Conservation (phyloP, 2,113 vertebrate genomes). For the Solenodon paradoxus region DNA sequence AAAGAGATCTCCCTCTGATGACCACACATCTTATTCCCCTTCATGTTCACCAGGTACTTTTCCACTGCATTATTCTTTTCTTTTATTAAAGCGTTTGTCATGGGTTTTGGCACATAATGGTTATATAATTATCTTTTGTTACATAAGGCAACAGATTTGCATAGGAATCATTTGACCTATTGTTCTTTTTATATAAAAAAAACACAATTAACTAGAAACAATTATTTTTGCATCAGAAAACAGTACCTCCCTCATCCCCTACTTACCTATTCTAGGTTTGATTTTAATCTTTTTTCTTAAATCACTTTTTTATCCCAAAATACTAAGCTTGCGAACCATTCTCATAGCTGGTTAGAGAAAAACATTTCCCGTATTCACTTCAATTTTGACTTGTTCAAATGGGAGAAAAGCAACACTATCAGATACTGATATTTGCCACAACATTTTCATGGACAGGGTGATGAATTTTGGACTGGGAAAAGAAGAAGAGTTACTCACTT, state of each 20-base stretch:
- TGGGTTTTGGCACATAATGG: background rate
- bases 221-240: background rate
- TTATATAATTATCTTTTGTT: background rate
- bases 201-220: background rate
- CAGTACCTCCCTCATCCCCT: background rate
- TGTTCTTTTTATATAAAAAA: background rate
- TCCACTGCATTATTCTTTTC: background rate
- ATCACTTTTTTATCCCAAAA: background rate
- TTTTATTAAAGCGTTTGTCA: background rate
- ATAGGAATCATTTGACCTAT: background rate
- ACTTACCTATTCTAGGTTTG: background rate
- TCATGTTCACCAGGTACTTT: background rate
- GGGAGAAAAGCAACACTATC: background rate
- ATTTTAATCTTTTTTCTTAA: background rate
- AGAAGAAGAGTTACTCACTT: background rate
- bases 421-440: background rate
- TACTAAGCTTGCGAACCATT: background rate
- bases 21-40: background rate
- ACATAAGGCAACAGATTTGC: background rate
- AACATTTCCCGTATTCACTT: background rate
- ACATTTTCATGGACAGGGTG: background rate
- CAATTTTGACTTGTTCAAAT: background rate
- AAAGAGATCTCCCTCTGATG: background rate
- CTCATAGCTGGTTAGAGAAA: background rate
- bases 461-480: background rate